Evolutionary conservation across 23 tunicate species (phyloP).

Genomic region (Ciona savignyi): DNA sequence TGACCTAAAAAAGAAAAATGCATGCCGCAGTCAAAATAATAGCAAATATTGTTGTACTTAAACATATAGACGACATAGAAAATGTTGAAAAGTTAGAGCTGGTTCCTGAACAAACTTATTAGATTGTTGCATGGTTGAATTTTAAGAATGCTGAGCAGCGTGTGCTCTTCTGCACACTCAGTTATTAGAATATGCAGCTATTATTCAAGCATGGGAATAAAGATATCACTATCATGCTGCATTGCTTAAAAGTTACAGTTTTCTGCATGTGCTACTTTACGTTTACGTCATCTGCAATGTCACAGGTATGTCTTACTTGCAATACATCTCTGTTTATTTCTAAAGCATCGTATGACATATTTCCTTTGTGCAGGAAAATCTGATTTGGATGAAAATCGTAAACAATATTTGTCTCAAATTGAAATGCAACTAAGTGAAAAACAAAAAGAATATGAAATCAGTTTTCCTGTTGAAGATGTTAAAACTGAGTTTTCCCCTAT

Average conservation of each 20-base stretch:
- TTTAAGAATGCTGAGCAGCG: too few relatives aligned
- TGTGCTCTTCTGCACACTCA: too few relatives aligned
- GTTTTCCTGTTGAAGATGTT: slow-evolving; percentile 56
- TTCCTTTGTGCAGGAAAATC: slow-evolving; percentile 23
- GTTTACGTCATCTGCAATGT: too few relatives aligned
- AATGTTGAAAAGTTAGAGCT: too few relatives aligned
- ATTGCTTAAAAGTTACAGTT: not conserved
- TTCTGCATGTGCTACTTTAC: not conserved
- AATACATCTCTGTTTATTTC: not conserved
- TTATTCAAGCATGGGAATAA: too few relatives aligned
- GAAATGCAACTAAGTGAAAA: slow-evolving; percentile 51
- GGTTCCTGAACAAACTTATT: too few relatives aligned
- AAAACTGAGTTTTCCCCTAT: slow-evolving; percentile 83
- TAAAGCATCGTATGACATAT: too few relatives aligned
- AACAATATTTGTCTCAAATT: slow-evolving; percentile 50
- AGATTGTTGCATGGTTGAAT: too few relatives aligned
- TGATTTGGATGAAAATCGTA: slow-evolving; percentile 50
- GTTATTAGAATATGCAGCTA: too few relatives aligned
- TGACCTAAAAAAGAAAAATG: too few relatives aligned
- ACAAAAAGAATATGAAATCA: slow-evolving; percentile 41
- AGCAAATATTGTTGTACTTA: not conserved
- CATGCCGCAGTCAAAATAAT: too few relatives aligned
- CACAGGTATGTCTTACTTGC: not conserved
- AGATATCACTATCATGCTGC: too few relatives aligned
- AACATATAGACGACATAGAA: not conserved